A percentile compares a stretch with the other conserved stretches of the same genome.
Evolutionary conservation across 1,140 invertebrate genomes (phyloP).

Genomic region (Leptoteleia sp.): DNA sequence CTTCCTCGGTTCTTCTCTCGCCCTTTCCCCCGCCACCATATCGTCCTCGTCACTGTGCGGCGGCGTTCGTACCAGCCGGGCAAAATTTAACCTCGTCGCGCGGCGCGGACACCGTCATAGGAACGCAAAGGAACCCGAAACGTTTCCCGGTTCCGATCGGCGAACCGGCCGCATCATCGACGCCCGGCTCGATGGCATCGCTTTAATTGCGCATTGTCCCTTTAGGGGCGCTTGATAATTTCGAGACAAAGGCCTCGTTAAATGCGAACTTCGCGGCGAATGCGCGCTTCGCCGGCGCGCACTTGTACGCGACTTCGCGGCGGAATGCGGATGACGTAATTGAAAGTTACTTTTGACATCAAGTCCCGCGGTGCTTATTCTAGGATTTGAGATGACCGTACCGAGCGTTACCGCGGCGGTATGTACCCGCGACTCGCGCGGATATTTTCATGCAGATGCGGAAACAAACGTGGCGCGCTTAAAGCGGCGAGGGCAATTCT

Average conservation of each 20-base stretch:
- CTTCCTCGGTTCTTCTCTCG: slow-evolving; percentile 63
- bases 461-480: too few species aligned
- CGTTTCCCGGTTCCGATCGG: slow-evolving; percentile 1
- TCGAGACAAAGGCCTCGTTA: slow-evolving; percentile 31
- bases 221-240: slow-evolving; percentile 36
- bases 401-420: too few species aligned
- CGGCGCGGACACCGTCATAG: slow-evolving; percentile 28
- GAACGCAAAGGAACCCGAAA: slow-evolving; percentile 9
- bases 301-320: slow-evolving; percentile 7
- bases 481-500: too few species aligned
- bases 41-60: slow-evolving; percentile 25
- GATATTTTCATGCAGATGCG: too few species aligned
- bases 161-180: slow-evolving; percentile 23
- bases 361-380: slow-evolving; percentile 8
- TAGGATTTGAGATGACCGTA: slow-evolving; percentile 11
- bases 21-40: slow-evolving; percentile 34
- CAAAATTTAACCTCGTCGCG: slow-evolving; percentile 50
- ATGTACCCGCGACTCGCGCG: too few species aligned
- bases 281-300: slow-evolving; percentile 7
- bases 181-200: slow-evolving; percentile 20
- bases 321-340: slow-evolving; percentile 25
- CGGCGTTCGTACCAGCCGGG: slow-evolving; percentile 33
- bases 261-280: slow-evolving; percentile 29
- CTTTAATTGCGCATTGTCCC: slow-evolving; percentile 32
- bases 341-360: slow-evolving; percentile 22